Conservation (phyloP, 2,113 vertebrate genomes). For the Petroica traversi region DNA sequence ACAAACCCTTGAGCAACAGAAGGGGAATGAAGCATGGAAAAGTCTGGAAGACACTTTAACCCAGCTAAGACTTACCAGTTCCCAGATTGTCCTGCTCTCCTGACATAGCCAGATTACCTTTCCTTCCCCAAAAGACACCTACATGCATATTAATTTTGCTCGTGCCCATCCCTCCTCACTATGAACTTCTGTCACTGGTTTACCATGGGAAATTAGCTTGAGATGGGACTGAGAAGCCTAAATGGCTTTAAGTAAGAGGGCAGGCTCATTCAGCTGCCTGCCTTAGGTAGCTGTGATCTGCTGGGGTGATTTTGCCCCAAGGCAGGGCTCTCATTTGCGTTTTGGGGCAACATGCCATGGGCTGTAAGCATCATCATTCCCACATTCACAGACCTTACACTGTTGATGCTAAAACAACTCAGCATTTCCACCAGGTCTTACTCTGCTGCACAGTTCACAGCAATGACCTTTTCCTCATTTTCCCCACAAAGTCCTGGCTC, state of each 20-base stretch:
- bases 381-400: background rate
- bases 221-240: background rate
- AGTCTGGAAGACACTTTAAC: background rate
- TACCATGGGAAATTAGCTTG: background rate
- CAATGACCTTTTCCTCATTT: background rate
- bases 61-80: background rate
- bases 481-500: background rate
- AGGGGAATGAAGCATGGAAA: background rate
- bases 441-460: background rate
- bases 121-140: background rate
- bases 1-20: background rate
- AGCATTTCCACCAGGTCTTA: background rate
- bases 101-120: background rate
- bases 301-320: background rate
- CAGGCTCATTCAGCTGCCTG: background rate
- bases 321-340: background rate
- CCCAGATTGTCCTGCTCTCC: background rate
- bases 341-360: rapidly evolving
- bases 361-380: background rate
- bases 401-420: background rate
- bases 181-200: background rate
- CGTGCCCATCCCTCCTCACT: background rate
- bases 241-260: background rate
- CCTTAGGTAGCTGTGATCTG: background rate
- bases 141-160: background rate